Evolutionary conservation across 2,113 vertebrate species (phyloP), one percentile per base, ranked within the genome.

Genomic region (Leuciscus idus): DNA sequence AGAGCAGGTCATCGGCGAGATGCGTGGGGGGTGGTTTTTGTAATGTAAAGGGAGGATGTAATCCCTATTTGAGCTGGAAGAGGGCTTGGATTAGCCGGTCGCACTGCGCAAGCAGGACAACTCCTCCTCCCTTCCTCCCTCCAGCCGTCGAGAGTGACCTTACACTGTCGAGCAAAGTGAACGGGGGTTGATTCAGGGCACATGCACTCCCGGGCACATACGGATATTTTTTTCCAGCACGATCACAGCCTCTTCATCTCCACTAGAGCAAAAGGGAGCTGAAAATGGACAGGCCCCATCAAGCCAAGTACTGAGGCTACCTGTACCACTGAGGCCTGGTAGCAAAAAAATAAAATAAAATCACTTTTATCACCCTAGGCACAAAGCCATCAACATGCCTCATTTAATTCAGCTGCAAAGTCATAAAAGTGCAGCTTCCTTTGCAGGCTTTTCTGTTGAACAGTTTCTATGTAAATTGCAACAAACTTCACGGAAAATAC

Each of bases 391-490:
- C 84, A 82, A 85, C 83, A 78, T 39, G 62, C 73, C 73, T 86
- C 87, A 83, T 86, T 79, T 85, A 61, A 48, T 43, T 72, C 68
- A n/a, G 48, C 87, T 59, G 36, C 55, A 68, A 64, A 81, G 79
- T 82, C 78, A 82, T 90, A 84, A 90, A 85, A 85, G 33, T 64
- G 77, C 46, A 4, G 4, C 64, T 77, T 81, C 33, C 85, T 30
- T 84, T 73, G 89, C 88, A 92, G 87, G 83, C 68, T 76, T 86
- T 92, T 92, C 92, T 88, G 86, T 88, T 88, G 76, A 88, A 83
- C 83, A 55, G 46, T 76, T 79, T 66, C 62, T 70, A 46, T 33
- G 13, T 86, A 86, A 68, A 0, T 9, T 84, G 83, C 90, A 91
- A 90, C 92, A 86, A 89, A 88, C 21, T 77, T 70, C 64, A 68